Percentiles rank a stretch among this genome's conserved stretches.
phyloP scores from a whole-genome alignment of 2,888 invertebrate species.

The Pseudococcus jackbeardsleyi region DNA sequence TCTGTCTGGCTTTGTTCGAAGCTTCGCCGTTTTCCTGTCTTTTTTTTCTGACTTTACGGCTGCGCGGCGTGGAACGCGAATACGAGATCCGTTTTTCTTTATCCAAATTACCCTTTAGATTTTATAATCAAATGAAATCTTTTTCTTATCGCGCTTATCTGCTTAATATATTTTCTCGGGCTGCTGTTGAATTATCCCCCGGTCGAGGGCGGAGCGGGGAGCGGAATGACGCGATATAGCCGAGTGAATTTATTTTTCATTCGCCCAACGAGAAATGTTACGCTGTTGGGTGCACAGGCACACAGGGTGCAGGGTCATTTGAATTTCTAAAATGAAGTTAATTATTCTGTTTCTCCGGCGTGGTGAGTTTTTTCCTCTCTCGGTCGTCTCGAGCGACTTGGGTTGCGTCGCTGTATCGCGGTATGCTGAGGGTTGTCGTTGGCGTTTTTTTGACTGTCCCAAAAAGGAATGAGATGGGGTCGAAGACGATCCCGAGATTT shows the following conservation, averaged over 20 bases:
- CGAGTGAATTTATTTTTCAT: constrained; percentile 59
- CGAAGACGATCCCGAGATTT: background rate
- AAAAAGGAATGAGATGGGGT: background rate
- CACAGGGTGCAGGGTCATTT: constrained; percentile 56
- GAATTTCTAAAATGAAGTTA: constrained; percentile 61
- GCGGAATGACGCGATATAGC: constrained; percentile 36
- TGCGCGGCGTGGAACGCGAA: constrained; percentile 29
- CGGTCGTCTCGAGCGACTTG: background rate
- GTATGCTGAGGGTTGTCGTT: too few relatives aligned
- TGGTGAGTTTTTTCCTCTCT: background rate
- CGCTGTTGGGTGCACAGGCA: constrained; percentile 15
- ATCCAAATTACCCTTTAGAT: constrained; percentile 59
- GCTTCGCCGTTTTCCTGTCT: background rate
- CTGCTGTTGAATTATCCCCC: constrained; percentile 58
- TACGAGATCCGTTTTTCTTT: constrained; percentile 51
- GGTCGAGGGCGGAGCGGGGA: background rate
- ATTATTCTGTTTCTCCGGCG: constrained; percentile 52
- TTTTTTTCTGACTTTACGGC: constrained; percentile 21
- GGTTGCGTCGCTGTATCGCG: background rate
- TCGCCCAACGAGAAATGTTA: constrained; percentile 47
- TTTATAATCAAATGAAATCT: constrained; percentile 65
- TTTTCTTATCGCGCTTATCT: constrained; percentile 64
- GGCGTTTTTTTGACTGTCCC: background rate
- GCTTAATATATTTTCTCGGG: constrained; percentile 60
- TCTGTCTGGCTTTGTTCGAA: constrained; percentile 8